Evolutionary conservation across 2,797 vertebrate genomes (phyloP).

Genomic region (Lindbergichthys nudifrons): DNA sequence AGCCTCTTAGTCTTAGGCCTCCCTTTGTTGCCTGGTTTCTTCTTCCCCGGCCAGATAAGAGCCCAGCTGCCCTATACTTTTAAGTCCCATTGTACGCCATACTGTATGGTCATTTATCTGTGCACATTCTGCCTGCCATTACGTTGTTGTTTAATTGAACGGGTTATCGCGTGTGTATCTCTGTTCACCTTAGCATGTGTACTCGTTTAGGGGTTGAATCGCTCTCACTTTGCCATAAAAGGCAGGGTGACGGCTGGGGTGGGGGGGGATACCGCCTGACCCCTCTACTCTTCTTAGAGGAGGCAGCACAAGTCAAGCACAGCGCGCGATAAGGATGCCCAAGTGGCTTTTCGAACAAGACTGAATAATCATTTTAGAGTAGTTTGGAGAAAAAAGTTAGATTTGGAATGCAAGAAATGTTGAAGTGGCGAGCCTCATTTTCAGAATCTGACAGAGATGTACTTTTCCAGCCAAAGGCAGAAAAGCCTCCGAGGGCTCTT

Average conservation of each 20-base stretch:
- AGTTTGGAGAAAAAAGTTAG: constrained; percentile 1
- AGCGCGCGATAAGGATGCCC: constrained; percentile 63
- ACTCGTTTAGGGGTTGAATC: constrained; percentile 76
- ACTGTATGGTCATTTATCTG: constrained; percentile 89
- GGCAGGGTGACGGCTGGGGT: constrained; percentile 52
- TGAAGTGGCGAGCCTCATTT: constrained; percentile 1
- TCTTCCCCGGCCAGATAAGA: constrained; percentile 93
- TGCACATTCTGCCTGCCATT: constrained; percentile 65
- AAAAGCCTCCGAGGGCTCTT: constrained; percentile 70
- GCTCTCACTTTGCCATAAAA: constrained; percentile 72
- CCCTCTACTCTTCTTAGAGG: constrained; percentile 74
- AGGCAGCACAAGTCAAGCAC: constrained; percentile 80
- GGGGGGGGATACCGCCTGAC: constrained; percentile 72
- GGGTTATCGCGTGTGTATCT: constrained; percentile 79
- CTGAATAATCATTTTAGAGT: constrained; percentile 20
- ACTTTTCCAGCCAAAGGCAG: constrained; percentile 62
- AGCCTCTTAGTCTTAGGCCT: constrained; percentile 91
- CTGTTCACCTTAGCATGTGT: constrained; percentile 80
- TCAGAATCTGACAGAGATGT: constrained; percentile 33
- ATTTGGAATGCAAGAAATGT: constrained; percentile 12
- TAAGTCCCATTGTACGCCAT: constrained; percentile 84
- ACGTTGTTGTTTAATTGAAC: constrained; percentile 73
- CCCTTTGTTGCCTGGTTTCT: constrained; percentile 95
- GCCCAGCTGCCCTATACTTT: constrained; percentile 95
- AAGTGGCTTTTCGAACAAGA: constrained; percentile 26